These are phyloP conservation scores for Panopea generosa DNA, from an alignment of 2,888 invertebrate species.

Conservation along the genomic window DNA sequence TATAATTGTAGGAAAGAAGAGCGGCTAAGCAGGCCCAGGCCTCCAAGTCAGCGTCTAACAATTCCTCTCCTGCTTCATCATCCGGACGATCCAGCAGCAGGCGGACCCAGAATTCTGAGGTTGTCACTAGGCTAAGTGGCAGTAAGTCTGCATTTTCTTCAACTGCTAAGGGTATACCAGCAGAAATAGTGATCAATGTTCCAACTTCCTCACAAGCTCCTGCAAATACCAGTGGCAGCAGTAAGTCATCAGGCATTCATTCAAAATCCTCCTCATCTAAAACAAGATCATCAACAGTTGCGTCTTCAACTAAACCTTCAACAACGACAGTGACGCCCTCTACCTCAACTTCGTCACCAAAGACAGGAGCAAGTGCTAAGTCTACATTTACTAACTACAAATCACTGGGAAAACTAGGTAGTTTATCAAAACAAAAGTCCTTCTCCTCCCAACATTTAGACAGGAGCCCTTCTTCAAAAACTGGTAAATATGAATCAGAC, in stretches of 20 bases:
- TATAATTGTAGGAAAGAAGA: constrained; percentile 55
- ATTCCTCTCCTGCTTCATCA: constrained; percentile 17
- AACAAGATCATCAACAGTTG: constrained; percentile 9
- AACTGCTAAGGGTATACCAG: constrained; percentile 17
- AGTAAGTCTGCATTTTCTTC: constrained; percentile 16
- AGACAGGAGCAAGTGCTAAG: constrained; percentile 20
- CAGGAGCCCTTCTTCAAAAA: constrained; percentile 16
- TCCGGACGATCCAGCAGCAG: constrained; percentile 11
- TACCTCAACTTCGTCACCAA: constrained; percentile 21
- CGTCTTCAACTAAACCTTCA: constrained; percentile 5
- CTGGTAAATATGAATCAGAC: constrained; percentile 25
- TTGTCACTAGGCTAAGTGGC: constrained; percentile 19
- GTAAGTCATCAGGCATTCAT: constrained; percentile 19
- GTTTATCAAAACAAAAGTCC: constrained; percentile 53
- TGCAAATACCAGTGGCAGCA: background rate
- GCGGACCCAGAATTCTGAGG: constrained; percentile 14
- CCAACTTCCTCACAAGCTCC: background rate
- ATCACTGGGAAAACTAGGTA: constrained; percentile 51
- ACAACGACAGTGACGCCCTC: background rate
- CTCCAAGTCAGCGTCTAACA: background rate
- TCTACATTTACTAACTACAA: constrained; percentile 36
- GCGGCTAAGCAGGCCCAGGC: constrained; percentile 53
- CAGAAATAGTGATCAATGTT: constrained; percentile 46
- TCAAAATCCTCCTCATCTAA: constrained; percentile 5
- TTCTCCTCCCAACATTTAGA: constrained; percentile 61